These are phyloP conservation scores for Cataglyphis rosenhaueri DNA, from an alignment of 2,888 invertebrate genomes.

Conservation along the genomic window DNA sequence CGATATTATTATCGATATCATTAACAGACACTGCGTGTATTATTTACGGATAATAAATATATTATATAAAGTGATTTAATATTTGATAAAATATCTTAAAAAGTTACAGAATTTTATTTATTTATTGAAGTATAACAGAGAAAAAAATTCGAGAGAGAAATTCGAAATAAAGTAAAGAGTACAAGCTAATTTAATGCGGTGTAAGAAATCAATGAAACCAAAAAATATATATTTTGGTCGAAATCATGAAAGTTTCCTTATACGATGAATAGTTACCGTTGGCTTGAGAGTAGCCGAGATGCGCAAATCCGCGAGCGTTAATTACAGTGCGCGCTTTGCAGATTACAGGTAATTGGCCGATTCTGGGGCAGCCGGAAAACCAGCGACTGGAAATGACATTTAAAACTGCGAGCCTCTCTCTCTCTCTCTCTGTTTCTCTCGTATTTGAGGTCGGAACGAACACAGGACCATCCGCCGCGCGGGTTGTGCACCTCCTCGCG, in stretches of 20 bases:
- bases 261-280: slow-evolving; percentile 1
- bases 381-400: slow-evolving; percentile 53
- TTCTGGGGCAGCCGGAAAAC: slow-evolving; percentile 50
- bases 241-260: background rate
- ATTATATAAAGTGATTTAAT: slow-evolving; percentile 12
- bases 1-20: slow-evolving; percentile 19
- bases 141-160: background rate
- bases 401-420: slow-evolving; percentile 55
- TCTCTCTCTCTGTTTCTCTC: slow-evolving; percentile 58
- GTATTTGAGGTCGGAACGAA: slow-evolving; percentile 61
- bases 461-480: slow-evolving; percentile 40
- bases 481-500: slow-evolving; percentile 44
- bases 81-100: background rate
- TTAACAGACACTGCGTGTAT: background rate
- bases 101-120: background rate
- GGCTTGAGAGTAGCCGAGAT: slow-evolving; percentile 27
- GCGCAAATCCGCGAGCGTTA: slow-evolving; percentile 37
- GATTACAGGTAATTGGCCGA: slow-evolving; percentile 46
- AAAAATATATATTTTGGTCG: background rate
- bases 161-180: background rate
- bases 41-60: background rate
- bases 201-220: background rate
- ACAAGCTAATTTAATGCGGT: background rate
- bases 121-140: background rate
- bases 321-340: slow-evolving; percentile 49